Evolutionary conservation across 2,797 vertebrate genomes (phyloP).

Genomic region (Notolepis coatsorum): DNA sequence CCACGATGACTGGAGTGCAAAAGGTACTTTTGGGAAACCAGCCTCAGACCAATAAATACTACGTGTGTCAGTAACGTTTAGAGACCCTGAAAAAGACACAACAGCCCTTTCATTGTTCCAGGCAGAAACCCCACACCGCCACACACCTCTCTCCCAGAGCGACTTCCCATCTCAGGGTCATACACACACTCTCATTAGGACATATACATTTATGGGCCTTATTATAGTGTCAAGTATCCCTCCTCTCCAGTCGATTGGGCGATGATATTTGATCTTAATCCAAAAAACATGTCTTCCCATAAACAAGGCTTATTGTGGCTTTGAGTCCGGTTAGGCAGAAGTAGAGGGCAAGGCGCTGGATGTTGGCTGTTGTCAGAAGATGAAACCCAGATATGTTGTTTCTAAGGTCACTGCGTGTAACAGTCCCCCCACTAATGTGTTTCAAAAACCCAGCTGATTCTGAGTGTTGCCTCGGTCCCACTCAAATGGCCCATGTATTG

Average conservation of each 20-base stretch:
- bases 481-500: background rate
- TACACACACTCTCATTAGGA: conserved; percentile 1
- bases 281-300: conserved; percentile 23
- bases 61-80: conserved; percentile 35
- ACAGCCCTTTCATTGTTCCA: conserved; percentile 10
- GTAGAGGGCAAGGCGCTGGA: background rate
- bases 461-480: background rate
- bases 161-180: conserved; percentile 12
- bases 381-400: conserved; percentile 5
- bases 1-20: no score
- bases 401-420: background rate
- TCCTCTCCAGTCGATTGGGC: background rate
- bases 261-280: conserved; percentile 12
- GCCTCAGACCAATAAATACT: conserved; percentile 39
- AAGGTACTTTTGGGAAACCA: no score
- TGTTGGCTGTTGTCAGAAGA: background rate
- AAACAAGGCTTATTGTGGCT: conserved; percentile 5
- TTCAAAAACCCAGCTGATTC: conserved; percentile 11
- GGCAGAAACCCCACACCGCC: conserved; percentile 27
- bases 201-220: conserved; percentile 16
- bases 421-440: background rate
- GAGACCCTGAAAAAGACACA: conserved; percentile 26
- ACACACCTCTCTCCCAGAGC: conserved; percentile 1
- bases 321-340: background rate
- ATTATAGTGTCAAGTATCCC: conserved; percentile 23